Evolutionary conservation across 2,113 vertebrate genomes (phyloP).

Genomic region (Carettochelys insculpta): DNA sequence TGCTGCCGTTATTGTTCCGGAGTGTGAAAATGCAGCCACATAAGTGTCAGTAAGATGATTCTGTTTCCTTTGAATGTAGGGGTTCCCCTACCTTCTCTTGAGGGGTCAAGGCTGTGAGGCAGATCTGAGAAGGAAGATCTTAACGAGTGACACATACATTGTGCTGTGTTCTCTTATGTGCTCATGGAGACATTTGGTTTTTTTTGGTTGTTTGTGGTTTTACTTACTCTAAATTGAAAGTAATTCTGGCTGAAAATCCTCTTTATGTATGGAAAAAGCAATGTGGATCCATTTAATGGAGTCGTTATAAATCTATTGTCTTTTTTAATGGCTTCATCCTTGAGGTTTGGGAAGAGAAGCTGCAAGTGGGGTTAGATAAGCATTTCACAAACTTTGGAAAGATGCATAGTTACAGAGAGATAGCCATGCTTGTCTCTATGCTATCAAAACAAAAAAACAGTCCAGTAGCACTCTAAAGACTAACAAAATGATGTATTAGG

Average conservation of each 20-base stretch:
- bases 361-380: not conserved
- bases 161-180: not conserved
- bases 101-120: not conserved
- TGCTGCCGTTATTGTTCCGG: not conserved
- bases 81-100: not conserved
- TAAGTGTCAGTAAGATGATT: not conserved
- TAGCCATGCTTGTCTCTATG: too few relatives aligned
- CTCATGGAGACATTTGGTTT: not conserved
- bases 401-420: too few relatives aligned
- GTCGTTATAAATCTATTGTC: not conserved
- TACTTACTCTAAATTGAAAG: not conserved
- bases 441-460: too few relatives aligned
- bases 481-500: too few relatives aligned
- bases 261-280: not conserved
- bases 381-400: not conserved
- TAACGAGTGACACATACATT: not conserved
- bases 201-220: not conserved
- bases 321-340: constrained; percentile 19
- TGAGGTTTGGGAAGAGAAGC: not conserved
- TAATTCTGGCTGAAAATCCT: not conserved
- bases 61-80: not conserved
- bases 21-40: accelerated
- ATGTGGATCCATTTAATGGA: not conserved
- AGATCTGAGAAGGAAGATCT: not conserved
- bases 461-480: too few relatives aligned